Evolutionary conservation across 2,888 invertebrate species (phyloP).

Genomic region (Stegana nigrithorax): DNA sequence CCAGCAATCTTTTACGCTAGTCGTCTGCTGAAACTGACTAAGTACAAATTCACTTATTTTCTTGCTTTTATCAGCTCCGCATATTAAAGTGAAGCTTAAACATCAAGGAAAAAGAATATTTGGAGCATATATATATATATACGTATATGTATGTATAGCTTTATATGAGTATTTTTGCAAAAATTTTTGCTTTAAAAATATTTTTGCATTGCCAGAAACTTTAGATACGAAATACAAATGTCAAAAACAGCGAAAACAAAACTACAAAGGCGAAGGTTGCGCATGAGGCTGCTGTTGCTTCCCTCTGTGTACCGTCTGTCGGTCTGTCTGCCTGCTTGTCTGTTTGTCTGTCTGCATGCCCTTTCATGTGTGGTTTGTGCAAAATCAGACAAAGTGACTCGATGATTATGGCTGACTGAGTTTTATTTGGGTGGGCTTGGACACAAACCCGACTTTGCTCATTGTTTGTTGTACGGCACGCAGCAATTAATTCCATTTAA

Average conservation of each 20-base stretch:
- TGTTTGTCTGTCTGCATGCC: constrained; percentile 31
- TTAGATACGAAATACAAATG: constrained; percentile 39
- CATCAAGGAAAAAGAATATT: too few relatives aligned
- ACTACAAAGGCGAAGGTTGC: constrained; percentile 48
- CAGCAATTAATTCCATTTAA: constrained; percentile 51
- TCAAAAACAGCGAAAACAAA: constrained; percentile 46
- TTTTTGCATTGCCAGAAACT: constrained; percentile 16
- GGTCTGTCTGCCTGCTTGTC: neutral
- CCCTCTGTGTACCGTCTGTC: neutral
- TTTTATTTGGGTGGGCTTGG: neutral
- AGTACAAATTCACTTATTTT: too few relatives aligned
- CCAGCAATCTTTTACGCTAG: too few relatives aligned
- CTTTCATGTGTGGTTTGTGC: constrained; percentile 34
- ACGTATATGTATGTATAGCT: too few relatives aligned
- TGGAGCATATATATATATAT: too few relatives aligned
- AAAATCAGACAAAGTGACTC: constrained; percentile 45
- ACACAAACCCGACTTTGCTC: too few relatives aligned
- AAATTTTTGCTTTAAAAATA: neutral
- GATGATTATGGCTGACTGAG: neutral
- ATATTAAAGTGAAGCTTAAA: too few relatives aligned
- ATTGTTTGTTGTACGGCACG: too few relatives aligned
- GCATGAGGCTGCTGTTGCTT: too few relatives aligned
- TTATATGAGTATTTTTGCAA: too few relatives aligned
- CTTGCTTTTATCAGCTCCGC: too few relatives aligned
- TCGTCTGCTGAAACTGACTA: too few relatives aligned